phyloP scores from a whole-genome alignment of 2,888 invertebrate genomes.

The Prostheceraeus crozeri region DNA sequence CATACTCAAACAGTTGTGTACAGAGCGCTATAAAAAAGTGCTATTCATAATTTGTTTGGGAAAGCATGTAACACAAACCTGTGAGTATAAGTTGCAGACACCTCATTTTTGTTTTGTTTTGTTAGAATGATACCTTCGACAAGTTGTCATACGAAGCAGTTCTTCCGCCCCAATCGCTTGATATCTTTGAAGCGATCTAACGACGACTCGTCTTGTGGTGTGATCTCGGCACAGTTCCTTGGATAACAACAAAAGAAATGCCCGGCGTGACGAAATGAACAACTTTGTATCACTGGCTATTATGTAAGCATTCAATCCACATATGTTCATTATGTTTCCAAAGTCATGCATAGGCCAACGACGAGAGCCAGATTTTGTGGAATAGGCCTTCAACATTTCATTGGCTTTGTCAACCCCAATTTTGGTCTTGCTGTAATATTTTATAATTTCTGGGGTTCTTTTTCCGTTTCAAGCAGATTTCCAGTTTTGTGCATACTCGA shows the following conservation, averaged over 20 bases:
- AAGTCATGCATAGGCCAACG: slow-evolving; percentile 17
- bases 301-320: slow-evolving; percentile 19
- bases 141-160: slow-evolving; percentile 10
- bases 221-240: slow-evolving; percentile 16
- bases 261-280: slow-evolving; percentile 8
- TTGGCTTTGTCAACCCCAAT: slow-evolving; percentile 20
- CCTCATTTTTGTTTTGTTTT: slow-evolving; percentile 22
- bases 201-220: slow-evolving; percentile 23
- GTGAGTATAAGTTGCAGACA: slow-evolving; percentile 26
- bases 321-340: slow-evolving; percentile 27
- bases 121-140: slow-evolving; percentile 21
- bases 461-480: slow-evolving; percentile 8
- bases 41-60: too few relatives aligned
- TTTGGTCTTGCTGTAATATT: slow-evolving; percentile 27
- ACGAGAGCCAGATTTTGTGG: slow-evolving; percentile 21
- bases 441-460: slow-evolving; percentile 26
- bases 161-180: slow-evolving; percentile 14
- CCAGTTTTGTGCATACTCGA: slow-evolving; percentile 31
- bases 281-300: slow-evolving; percentile 18
- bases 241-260: slow-evolving; percentile 9
- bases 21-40: too few relatives aligned
- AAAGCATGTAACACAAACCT: too few relatives aligned
- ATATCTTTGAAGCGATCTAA: slow-evolving; percentile 13
- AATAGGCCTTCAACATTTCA: slow-evolving; percentile 9
- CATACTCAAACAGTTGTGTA: too few relatives aligned